Evolutionary conservation across 2,888 invertebrate species (phyloP).

Genomic region (Hirtodrosophila duncani): DNA sequence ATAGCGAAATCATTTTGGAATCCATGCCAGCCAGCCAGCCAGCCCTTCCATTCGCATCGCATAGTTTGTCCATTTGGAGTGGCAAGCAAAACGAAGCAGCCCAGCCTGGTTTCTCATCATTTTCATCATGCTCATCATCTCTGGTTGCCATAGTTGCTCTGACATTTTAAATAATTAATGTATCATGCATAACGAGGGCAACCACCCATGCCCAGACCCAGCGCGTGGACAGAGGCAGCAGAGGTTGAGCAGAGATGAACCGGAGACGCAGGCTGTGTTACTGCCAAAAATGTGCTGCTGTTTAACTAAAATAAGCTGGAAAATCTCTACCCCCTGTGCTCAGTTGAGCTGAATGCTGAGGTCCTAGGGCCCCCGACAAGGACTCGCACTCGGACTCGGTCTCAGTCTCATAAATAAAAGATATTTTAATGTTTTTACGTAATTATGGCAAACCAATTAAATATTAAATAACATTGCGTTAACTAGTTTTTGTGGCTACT

Average conservation of each 20-base stretch:
- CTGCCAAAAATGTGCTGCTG: slow-evolving; percentile 46
- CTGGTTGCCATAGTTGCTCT: slow-evolving; percentile 66
- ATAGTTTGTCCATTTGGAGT: slow-evolving; percentile 9
- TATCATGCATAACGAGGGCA: slow-evolving; percentile 59
- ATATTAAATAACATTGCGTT: slow-evolving; percentile 58
- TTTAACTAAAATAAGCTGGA: slow-evolving; percentile 56
- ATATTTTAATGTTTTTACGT: slow-evolving; percentile 71
- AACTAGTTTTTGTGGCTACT: slow-evolving; percentile 44
- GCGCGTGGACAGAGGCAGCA: slow-evolving; percentile 4
- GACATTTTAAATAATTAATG: slow-evolving; percentile 71
- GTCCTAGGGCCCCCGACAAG: slow-evolving; percentile 10
- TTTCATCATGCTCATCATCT: slow-evolving; percentile 21
- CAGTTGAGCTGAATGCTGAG: slow-evolving; percentile 4
- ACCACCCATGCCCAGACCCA: neutral
- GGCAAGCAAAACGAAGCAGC: slow-evolving; percentile 31
- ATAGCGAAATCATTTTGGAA: no score
- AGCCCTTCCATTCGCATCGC: no score
- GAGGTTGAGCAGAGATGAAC: neutral
- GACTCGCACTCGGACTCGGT: slow-evolving; percentile 7
- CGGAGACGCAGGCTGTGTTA: slow-evolving; percentile 9
- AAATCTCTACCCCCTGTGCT: slow-evolving; percentile 4
- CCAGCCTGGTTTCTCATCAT: slow-evolving; percentile 38
- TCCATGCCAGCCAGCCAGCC: no score
- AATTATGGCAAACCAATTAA: slow-evolving; percentile 67
- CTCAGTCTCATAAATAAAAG: slow-evolving; percentile 54